Evolutionary conservation across 2,888 invertebrate genomes (phyloP).

Genomic region (Phortica magna): DNA sequence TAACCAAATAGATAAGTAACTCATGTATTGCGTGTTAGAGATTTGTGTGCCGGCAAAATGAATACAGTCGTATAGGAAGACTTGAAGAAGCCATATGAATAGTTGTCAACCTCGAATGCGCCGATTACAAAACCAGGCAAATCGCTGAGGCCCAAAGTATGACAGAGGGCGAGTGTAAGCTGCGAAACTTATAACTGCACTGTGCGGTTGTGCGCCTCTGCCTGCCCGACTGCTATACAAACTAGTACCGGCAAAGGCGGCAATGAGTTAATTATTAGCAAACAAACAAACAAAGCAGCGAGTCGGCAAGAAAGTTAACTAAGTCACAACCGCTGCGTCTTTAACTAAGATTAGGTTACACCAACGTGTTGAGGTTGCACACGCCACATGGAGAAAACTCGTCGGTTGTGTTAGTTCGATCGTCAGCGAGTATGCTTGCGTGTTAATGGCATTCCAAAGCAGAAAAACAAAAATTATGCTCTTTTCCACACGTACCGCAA

Average conservation of each 20-base stretch:
- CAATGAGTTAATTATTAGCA: constrained; percentile 31
- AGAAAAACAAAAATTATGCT: background rate
- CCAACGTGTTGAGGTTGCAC: constrained; percentile 52
- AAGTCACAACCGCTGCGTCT: constrained; percentile 36
- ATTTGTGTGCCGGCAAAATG: background rate
- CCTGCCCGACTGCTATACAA: background rate
- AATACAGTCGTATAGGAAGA: background rate
- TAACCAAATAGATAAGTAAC: constrained; percentile 26
- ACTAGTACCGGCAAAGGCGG: background rate
- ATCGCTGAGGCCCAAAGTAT: background rate
- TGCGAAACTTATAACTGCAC: background rate
- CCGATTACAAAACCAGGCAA: background rate
- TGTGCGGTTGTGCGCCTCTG: background rate
- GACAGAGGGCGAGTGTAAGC: background rate
- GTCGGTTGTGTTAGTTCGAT: background rate
- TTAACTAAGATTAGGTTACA: constrained; percentile 32
- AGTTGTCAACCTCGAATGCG: constrained; percentile 25
- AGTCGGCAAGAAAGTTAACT: constrained; percentile 19
- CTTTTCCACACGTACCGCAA: constrained; percentile 23
- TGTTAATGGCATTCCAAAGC: constrained; percentile 39
- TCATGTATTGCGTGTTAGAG: background rate
- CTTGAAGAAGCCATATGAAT: constrained; percentile 25
- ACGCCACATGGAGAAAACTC: constrained; percentile 46
- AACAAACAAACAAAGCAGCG: background rate
- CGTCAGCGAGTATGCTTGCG: constrained; percentile 4